Conservation (phyloP, 2,113 vertebrate species). For the Podarcis cretensis region DNA sequence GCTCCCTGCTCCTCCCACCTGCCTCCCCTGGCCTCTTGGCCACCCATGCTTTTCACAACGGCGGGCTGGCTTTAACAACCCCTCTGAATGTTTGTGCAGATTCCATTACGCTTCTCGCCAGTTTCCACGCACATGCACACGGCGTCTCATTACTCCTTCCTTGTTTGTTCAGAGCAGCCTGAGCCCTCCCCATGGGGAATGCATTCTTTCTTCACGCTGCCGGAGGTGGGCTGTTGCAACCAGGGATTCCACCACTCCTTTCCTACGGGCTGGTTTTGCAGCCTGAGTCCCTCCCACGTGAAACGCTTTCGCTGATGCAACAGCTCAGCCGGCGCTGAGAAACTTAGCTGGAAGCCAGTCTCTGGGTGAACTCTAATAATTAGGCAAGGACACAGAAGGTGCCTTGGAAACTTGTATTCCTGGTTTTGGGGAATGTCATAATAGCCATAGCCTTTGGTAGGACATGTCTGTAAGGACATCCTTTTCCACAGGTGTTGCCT, state of each 20-base stretch:
- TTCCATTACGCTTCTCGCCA: background rate
- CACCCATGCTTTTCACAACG: background rate
- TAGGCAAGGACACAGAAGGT: background rate
- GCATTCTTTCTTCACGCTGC: background rate
- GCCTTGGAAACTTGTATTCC: background rate
- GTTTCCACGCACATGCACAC: background rate
- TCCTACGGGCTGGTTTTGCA: background rate
- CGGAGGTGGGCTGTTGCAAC: background rate
- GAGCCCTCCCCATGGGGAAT: slow-evolving; percentile 2
- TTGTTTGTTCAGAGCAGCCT: background rate
- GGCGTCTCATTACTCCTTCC: background rate
- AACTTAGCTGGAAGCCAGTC: background rate
- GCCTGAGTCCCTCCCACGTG: slow-evolving; percentile 20
- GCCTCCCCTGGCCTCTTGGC: background rate
- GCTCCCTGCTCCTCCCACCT: background rate
- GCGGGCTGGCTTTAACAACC: background rate
- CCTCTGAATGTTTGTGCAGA: background rate
- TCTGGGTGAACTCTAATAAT: background rate
- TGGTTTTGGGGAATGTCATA: slow-evolving; percentile 3
- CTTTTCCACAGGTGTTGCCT: background rate
- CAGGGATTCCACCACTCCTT: background rate
- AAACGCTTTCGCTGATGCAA: slow-evolving; percentile 16
- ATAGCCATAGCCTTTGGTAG: background rate
- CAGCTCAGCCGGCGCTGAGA: background rate
- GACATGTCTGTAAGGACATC: background rate